Conservation (phyloP, 2,888 invertebrate species). For the Apoda limacodes region DNA sequence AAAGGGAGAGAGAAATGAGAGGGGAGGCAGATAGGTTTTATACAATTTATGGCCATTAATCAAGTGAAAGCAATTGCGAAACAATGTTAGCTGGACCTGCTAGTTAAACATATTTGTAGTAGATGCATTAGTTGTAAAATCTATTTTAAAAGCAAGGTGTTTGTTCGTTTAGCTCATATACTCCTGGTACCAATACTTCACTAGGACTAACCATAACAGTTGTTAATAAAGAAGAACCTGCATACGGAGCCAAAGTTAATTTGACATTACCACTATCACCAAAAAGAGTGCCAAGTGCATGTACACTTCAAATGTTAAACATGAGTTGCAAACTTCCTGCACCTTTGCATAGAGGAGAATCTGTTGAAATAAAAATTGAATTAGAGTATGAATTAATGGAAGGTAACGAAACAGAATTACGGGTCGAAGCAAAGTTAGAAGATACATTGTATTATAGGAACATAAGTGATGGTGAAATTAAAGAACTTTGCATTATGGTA, state of each 20-base stretch:
- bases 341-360: constrained; percentile 36
- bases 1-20: no score
- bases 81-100: no score
- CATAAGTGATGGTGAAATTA: constrained; percentile 26
- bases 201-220: constrained; percentile 42
- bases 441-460: constrained; percentile 37
- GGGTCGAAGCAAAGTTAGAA: constrained; percentile 30
- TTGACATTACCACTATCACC: constrained; percentile 39
- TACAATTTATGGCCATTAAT: no score
- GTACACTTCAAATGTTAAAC: constrained; percentile 32
- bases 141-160: no score
- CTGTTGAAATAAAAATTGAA: constrained; percentile 41
- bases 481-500: constrained; percentile 30
- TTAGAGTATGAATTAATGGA: constrained; percentile 38
- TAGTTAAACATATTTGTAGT: no score
- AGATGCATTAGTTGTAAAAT: no score
- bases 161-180: no score
- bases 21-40: no score
- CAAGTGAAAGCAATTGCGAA: no score
- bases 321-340: constrained; percentile 44
- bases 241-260: constrained; percentile 42
- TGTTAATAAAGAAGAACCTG: constrained; percentile 48
- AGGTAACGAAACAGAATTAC: constrained; percentile 25
- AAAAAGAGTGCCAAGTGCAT: constrained; percentile 41
- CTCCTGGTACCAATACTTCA: constrained; percentile 40